These are phyloP conservation scores for Xylota sylvarum DNA, from an alignment of 2,888 invertebrate genomes.

Conservation along the genomic window DNA sequence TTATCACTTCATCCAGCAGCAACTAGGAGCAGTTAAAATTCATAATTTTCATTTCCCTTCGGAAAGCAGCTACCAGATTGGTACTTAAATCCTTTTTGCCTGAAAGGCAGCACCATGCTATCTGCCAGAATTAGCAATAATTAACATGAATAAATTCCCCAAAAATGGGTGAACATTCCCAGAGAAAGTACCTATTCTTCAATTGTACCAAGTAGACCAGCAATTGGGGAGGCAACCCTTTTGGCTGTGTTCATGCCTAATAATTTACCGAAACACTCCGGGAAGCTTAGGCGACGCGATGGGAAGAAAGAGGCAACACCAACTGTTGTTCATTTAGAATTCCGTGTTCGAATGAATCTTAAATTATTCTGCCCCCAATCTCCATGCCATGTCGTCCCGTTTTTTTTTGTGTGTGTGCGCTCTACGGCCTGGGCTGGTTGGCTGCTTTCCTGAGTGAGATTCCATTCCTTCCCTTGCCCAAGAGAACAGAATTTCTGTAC, in stretches of 20 bases:
- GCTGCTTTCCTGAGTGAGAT: conserved; percentile 10
- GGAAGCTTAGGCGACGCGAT: background rate
- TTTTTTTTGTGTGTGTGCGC: conserved; percentile 23
- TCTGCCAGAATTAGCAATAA: conserved; percentile 58
- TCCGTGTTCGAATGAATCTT: conserved; percentile 73
- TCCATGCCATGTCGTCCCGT: conserved; percentile 58
- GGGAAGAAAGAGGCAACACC: conserved; percentile 47
- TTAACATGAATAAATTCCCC: conserved; percentile 66
- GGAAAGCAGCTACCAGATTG: conserved; percentile 1
- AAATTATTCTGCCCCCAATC: conserved; percentile 72
- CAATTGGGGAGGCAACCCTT: conserved; percentile 46
- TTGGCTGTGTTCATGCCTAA: conserved; percentile 46
- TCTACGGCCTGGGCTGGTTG: conserved; percentile 12
- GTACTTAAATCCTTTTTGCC: background rate
- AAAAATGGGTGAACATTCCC: conserved; percentile 51
- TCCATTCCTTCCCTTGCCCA: conserved; percentile 36
- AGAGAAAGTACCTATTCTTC: conserved; percentile 48
- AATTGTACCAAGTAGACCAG: conserved; percentile 23
- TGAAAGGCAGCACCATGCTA: background rate
- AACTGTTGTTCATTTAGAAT: conserved; percentile 76
- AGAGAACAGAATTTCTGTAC: conserved; percentile 39
- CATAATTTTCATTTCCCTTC: conserved; percentile 31
- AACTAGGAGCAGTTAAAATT: conserved; percentile 26
- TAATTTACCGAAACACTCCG: conserved; percentile 52
- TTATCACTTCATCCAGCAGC: conserved; percentile 33